Conservation (phyloP, 2,113 vertebrate species). For the Monopterus albus region DNA sequence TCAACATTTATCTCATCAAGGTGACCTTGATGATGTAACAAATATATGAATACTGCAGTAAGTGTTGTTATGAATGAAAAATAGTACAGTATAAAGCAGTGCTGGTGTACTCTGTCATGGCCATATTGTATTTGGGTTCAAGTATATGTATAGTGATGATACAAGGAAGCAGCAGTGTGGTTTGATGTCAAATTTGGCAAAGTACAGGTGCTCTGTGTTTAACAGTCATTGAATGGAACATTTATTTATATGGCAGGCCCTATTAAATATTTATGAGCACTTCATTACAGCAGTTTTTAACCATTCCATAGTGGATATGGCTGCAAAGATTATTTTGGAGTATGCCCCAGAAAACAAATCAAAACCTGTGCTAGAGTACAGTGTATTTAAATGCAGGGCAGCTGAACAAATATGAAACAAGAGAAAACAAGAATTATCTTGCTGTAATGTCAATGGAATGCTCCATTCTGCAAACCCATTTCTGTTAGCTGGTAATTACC, state of each 20-base stretch:
- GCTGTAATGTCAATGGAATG: too few species aligned
- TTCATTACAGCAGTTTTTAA: constrained; percentile 21
- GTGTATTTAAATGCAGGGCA: neutral
- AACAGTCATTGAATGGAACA: constrained; percentile 35
- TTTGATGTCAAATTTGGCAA: constrained; percentile 51
- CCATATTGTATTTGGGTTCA: neutral
- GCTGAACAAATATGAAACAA: neutral
- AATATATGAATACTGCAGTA: neutral
- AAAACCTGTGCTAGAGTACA: neutral
- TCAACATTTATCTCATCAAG: neutral
- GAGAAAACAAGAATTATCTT: neutral
- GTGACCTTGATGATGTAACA: constrained; percentile 27
- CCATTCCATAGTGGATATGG: neutral
- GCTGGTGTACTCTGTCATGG: neutral
- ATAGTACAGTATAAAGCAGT: neutral
- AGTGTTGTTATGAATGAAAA: too few species aligned
- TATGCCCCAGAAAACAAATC: constrained; percentile 15
- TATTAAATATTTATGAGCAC: constrained; percentile 53
- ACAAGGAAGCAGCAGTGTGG: constrained; percentile 17
- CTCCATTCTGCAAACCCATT: too few species aligned
- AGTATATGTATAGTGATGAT: neutral
- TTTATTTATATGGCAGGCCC: constrained; percentile 39
- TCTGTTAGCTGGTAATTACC: too few species aligned
- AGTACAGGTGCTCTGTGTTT: neutral
- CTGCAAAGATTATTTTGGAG: neutral